Conservation (phyloP, 1,140 invertebrate species). For the Euura lappo region DNA sequence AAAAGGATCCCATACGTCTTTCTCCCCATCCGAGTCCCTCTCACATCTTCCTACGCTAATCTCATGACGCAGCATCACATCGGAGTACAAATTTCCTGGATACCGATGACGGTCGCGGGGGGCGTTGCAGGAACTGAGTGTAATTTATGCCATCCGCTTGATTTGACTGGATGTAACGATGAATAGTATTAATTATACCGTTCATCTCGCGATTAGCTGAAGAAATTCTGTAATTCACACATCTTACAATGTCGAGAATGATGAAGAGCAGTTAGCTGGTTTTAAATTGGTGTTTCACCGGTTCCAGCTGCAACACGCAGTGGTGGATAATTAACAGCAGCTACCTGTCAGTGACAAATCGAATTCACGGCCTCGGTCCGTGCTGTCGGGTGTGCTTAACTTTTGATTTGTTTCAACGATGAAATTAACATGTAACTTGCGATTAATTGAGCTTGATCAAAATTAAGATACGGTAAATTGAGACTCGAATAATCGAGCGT, state of each 20-base stretch:
- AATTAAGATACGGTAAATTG: not conserved
- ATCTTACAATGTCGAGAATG: too few relatives aligned
- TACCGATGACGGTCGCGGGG: too few relatives aligned
- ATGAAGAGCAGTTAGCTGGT: not conserved
- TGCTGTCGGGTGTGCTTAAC: not conserved
- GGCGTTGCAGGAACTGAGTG: too few relatives aligned
- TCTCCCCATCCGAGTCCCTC: not conserved
- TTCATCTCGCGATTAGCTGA: too few relatives aligned
- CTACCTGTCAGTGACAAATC: not conserved
- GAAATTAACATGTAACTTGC: not conserved
- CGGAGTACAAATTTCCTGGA: too few relatives aligned
- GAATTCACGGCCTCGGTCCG: not conserved
- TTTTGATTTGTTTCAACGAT: not conserved
- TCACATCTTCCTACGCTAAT: not conserved
- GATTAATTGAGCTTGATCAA: not conserved
- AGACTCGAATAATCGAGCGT: not conserved
- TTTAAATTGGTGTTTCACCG: not conserved
- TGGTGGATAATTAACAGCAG: not conserved
- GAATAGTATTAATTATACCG: too few relatives aligned
- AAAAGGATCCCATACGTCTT: conserved; percentile 1
- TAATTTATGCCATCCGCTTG: too few relatives aligned
- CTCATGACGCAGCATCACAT: not conserved
- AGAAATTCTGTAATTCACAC: too few relatives aligned
- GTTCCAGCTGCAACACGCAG: not conserved
- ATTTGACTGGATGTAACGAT: too few relatives aligned